These are phyloP conservation scores for Catamblyrhynchus diadema DNA, from an alignment of 2,797 vertebrate genomes.

Conservation along the genomic window DNA sequence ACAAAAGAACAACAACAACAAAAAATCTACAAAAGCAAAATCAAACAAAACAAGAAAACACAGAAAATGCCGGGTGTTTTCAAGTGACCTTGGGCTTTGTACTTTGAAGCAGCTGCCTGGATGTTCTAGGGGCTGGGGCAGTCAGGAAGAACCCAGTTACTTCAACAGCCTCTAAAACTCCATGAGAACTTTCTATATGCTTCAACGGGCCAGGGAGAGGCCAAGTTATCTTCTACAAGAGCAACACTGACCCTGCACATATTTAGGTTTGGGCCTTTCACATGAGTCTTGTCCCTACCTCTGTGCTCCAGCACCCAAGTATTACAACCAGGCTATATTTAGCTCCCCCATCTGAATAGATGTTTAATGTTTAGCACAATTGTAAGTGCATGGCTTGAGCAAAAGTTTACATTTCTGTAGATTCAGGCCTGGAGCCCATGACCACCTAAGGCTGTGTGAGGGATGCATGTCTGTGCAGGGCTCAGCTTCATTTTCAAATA, in stretches of 20 bases:
- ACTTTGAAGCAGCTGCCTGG: not conserved
- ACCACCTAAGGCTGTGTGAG: not conserved
- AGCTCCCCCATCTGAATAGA: not conserved
- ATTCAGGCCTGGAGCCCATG: not conserved
- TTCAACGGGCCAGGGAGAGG: not conserved
- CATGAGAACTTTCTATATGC: not conserved
- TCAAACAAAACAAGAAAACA: not conserved
- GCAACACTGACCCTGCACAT: not conserved
- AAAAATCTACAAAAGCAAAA: not conserved
- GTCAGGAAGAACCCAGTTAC: not conserved
- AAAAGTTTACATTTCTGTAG: not conserved
- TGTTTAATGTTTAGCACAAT: not conserved
- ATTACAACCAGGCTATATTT: not conserved
- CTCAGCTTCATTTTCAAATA: not conserved
- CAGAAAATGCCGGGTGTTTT: not conserved
- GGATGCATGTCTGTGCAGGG: not conserved
- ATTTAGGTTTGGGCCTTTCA: not conserved
- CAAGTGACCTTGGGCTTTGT: not conserved
- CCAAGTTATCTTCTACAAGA: not conserved
- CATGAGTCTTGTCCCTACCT: not conserved
- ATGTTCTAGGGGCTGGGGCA: not conserved
- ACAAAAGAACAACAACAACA: not conserved
- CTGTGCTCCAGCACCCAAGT: not conserved
- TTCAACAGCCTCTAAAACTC: not conserved
- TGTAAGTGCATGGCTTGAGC: not conserved